Evolutionary conservation across 2,888 invertebrate species (phyloP).

Genomic region (Fabriciana adippe): DNA sequence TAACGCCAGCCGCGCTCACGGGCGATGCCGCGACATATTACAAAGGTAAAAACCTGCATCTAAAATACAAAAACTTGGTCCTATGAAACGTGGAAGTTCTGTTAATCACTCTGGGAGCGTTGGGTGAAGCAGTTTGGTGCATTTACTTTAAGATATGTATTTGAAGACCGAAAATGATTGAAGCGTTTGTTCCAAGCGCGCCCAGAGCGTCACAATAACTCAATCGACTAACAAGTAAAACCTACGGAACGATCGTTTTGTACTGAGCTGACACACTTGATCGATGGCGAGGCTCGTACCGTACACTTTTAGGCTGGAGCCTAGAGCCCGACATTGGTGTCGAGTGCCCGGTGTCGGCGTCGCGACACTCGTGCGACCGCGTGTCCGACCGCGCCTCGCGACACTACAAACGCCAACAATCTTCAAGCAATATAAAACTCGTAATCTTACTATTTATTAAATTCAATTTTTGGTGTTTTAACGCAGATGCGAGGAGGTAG

Average conservation of each 20-base stretch:
- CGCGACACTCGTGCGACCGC: slow-evolving; percentile 21
- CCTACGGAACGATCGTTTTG: background rate
- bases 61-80: slow-evolving; percentile 43
- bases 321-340: background rate
- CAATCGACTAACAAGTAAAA: background rate
- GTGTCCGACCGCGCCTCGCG: slow-evolving; percentile 2
- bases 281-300: slow-evolving; percentile 12
- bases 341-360: background rate
- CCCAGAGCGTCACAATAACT: slow-evolving; percentile 8
- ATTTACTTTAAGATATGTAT: slow-evolving; percentile 9
- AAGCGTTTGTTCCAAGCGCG: background rate
- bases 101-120: slow-evolving; percentile 15
- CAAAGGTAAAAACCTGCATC: slow-evolving; percentile 36
- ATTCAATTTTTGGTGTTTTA: slow-evolving; percentile 49
- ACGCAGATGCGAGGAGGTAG: slow-evolving; percentile 49
- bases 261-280: slow-evolving; percentile 18
- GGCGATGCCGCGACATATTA: slow-evolving; percentile 22
- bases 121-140: background rate
- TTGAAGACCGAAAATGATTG: background rate
- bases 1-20: background rate
- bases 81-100: slow-evolving; percentile 36
- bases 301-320: slow-evolving; percentile 6
- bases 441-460: slow-evolving; percentile 42
- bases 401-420: slow-evolving; percentile 22
- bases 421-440: slow-evolving; percentile 39